phyloP scores from a whole-genome alignment of 2,888 invertebrate species.

The Phrixothrix hirtus region DNA sequence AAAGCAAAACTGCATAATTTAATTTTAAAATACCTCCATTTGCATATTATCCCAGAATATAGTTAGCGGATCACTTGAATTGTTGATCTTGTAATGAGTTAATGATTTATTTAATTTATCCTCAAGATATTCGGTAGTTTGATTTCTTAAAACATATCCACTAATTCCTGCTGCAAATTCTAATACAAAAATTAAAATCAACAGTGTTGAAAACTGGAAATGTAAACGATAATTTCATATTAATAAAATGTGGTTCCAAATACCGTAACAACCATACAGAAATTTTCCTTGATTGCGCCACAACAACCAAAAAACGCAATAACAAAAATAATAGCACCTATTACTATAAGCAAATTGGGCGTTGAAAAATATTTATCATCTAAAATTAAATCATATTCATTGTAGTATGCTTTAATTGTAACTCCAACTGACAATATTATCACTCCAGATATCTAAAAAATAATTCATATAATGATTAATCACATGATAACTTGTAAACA shows the following conservation, averaged over 20 bases:
- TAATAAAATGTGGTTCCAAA: slow-evolving; percentile 39
- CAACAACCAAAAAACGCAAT: slow-evolving; percentile 96
- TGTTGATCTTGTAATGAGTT: slow-evolving; percentile 64
- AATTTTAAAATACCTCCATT: slow-evolving; percentile 65
- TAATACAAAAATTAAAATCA: slow-evolving; percentile 80
- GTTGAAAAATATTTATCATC: slow-evolving; percentile 81
- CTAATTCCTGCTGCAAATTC: slow-evolving; percentile 85
- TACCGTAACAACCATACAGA: slow-evolving; percentile 91
- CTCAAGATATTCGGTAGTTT: slow-evolving; percentile 67
- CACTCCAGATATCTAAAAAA: slow-evolving; percentile 81
- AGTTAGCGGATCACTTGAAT: slow-evolving; percentile 56
- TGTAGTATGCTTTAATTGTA: slow-evolving; percentile 72
- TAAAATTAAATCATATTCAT: slow-evolving; percentile 77
- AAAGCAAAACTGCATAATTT: slow-evolving; percentile 35
- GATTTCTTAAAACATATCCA: slow-evolving; percentile 73
- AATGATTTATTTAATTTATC: slow-evolving; percentile 69
- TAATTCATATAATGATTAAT: slow-evolving; percentile 7
- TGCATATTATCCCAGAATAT: slow-evolving; percentile 83
- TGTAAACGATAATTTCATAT: slow-evolving; percentile 1
- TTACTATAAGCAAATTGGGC: slow-evolving; percentile 83
- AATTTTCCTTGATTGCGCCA: slow-evolving; percentile 92
- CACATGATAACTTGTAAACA: not conserved
- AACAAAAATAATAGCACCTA: slow-evolving; percentile 86
- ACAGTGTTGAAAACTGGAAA: slow-evolving; percentile 72
- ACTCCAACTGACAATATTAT: slow-evolving; percentile 82